A percentile compares a stretch with the other conserved stretches of the same genome.
Evolutionary conservation across 1,140 invertebrate genomes (phyloP).

Genomic region (Bombyx mandarina): DNA sequence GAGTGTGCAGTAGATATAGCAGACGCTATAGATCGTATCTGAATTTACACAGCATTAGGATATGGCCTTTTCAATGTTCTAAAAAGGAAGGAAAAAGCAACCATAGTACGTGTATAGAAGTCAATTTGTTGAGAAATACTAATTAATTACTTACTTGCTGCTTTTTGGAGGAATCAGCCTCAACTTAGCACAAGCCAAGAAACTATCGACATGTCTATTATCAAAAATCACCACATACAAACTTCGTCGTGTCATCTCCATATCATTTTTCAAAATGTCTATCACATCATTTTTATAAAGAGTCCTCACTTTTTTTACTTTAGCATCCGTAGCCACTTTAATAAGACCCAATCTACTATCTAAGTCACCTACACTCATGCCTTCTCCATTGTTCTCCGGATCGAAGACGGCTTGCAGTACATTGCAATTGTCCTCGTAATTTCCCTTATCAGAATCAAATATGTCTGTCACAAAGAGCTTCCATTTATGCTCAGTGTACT

Average conservation of each 20-base stretch:
- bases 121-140: background rate
- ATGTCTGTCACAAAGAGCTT: constrained; percentile 93
- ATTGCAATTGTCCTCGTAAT: constrained; percentile 82
- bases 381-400: constrained; percentile 79
- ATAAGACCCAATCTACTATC: constrained; percentile 83
- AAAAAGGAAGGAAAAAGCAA: background rate
- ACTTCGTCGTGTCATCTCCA: constrained; percentile 79
- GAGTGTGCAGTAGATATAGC: too few species aligned
- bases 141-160: constrained; percentile 75
- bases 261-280: constrained; percentile 76
- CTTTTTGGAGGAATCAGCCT: constrained; percentile 75
- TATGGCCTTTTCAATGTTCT: too few species aligned
- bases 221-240: constrained; percentile 91
- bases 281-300: constrained; percentile 78
- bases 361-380: constrained; percentile 85
- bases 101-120: background rate
- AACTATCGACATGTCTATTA: constrained; percentile 81
- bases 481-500: constrained; percentile 86
- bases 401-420: constrained; percentile 89
- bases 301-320: constrained; percentile 69
- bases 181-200: constrained; percentile 88
- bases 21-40: too few species aligned
- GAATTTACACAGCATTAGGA: too few species aligned
- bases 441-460: constrained; percentile 82
- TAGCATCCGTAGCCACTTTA: constrained; percentile 75